Base-by-base conservation (phyloP, 2,888 invertebrate genomes). In the Oasisia sp. region DNA sequence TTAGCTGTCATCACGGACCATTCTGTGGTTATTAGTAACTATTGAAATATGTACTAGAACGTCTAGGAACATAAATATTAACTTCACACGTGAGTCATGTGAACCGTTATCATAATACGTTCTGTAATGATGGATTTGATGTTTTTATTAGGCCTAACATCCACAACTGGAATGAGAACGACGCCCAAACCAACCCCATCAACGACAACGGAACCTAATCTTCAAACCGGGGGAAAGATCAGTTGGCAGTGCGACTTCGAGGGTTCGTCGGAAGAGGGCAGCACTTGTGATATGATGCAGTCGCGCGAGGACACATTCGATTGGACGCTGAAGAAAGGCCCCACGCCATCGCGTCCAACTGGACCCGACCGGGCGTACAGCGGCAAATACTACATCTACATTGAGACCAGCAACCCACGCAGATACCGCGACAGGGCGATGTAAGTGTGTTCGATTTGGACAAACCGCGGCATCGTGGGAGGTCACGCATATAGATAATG, bases 331-430 rank as follows among this genome's bases (percentile, higher is more conserved):
- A 89, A 45, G 19, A 74, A 14, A 7, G 74, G 74, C 9, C 89
- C 92, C 27, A 92, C 92, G 1, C 92, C 92, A 8, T 91, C 91
- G 4, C 91, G 74, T 11, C 91, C 91, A 0, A 92, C 92, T 19
- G 92, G 92, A 12, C 92, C 92, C 7, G 91, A 91, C 44, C 0
- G 12, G 19, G 92, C 92, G n/a, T 44, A 56, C 89, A 58, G 45
- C 50, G 92, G 91, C n/a, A n/a, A 14, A 0, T 92, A 91, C 44
- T 92, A 92, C 50, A 92, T 92, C 91, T 92, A 92, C 92, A 92
- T 92, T 89, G 92, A 92, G 56, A 58, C 92, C n/a, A 92, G 92
- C 89, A 92, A 89, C 58, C 92, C 92, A 32, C 90, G 92, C 3
- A 56, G 32, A 74, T 12, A 32, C 32, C 32, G 74, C 89, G 92